Evolutionary conservation across 2,797 vertebrate genomes (phyloP).

Genomic region (Halcyon leucocephala): DNA sequence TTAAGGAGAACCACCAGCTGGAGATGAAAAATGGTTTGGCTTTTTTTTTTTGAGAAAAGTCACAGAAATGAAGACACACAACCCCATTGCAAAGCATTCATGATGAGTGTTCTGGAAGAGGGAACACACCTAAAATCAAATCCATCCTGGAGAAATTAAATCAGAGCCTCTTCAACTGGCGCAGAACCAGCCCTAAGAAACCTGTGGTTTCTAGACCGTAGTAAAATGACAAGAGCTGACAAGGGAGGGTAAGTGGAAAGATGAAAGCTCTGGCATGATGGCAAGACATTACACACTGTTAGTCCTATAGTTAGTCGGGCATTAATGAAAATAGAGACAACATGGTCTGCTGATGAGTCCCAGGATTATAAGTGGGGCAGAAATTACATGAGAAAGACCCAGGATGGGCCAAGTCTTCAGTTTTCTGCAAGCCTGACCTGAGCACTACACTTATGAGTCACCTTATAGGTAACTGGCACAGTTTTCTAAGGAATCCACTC

Average conservation of each 20-base stretch:
- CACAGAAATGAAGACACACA: neutral
- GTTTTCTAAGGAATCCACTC: neutral
- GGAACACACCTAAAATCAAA: neutral
- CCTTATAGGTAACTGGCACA: neutral
- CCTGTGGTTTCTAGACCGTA: neutral
- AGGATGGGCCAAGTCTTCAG: neutral
- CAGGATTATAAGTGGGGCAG: neutral
- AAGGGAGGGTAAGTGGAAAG: neutral
- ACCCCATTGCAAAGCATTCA: neutral
- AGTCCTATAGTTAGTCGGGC: neutral
- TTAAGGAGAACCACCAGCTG: neutral
- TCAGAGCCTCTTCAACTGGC: neutral
- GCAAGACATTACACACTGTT: neutral
- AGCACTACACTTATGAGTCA: neutral
- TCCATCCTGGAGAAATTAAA: neutral
- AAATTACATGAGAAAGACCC: neutral
- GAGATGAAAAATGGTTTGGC: neutral
- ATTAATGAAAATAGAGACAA: neutral
- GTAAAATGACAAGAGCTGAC: neutral
- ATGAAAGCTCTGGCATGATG: neutral
- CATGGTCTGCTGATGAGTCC: neutral
- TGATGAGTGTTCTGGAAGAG: fast-evolving
- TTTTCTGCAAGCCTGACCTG: neutral
- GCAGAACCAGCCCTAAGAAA: neutral
- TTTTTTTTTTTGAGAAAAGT: neutral